These are phyloP conservation scores for Drosophila putrida DNA, from an alignment of 2,888 invertebrate species.

Conservation along the genomic window DNA sequence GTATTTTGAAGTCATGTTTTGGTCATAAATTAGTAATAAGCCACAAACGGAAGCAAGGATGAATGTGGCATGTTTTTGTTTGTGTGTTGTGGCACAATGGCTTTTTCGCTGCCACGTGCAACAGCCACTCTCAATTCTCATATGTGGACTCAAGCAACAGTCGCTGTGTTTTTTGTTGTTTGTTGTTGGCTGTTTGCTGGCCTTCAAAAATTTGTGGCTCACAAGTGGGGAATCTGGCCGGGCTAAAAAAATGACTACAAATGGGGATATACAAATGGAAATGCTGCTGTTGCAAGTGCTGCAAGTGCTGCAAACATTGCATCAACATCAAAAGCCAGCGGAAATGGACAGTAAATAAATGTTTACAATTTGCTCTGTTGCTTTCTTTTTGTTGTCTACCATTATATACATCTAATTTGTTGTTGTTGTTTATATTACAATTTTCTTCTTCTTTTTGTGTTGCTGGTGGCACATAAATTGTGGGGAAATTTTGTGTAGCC, in stretches of 20 bases:
- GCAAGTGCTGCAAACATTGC: constrained; percentile 48
- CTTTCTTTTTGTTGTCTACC: constrained; percentile 13
- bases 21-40: not conserved
- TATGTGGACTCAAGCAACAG: not conserved
- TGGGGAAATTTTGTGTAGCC: constrained; percentile 70
- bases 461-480: constrained; percentile 66
- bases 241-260: constrained; percentile 61
- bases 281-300: constrained; percentile 21
- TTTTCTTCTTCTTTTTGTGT: constrained; percentile 8
- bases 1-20: not conserved
- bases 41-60: not conserved
- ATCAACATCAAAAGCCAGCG: constrained; percentile 68
- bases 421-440: constrained; percentile 22
- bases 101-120: not conserved
- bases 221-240: constrained; percentile 28
- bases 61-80: not conserved
- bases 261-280: constrained; percentile 56
- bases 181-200: constrained; percentile 24
- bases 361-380: constrained; percentile 77
- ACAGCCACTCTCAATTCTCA: constrained; percentile 13
- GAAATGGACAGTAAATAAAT: constrained; percentile 82
- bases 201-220: constrained; percentile 44
- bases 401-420: constrained; percentile 6
- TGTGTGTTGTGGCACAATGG: not conserved
- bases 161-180: constrained; percentile 1